Conservation (phyloP, 2,888 invertebrate genomes). For the Synergus japonicus region DNA sequence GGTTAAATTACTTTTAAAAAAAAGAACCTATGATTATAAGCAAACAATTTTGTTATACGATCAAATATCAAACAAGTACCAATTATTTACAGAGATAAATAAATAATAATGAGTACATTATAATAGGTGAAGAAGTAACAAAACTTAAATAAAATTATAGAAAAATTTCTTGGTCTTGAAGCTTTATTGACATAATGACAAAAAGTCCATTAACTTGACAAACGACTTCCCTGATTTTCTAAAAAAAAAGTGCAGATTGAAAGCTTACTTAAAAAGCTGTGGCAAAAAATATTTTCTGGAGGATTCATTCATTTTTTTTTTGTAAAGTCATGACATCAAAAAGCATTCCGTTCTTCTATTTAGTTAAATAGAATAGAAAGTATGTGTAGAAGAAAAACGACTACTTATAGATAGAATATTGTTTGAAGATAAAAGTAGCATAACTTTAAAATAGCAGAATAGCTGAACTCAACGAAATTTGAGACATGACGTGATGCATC, state of each 20-base stretch:
- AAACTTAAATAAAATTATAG: background rate
- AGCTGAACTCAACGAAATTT: background rate
- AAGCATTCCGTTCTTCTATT: background rate
- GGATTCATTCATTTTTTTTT: slow-evolving; percentile 2
- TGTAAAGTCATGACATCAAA: background rate
- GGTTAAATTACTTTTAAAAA: background rate
- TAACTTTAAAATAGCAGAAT: background rate
- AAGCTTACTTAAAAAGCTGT: background rate
- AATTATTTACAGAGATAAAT: background rate
- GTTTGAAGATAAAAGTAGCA: background rate
- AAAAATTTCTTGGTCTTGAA: background rate
- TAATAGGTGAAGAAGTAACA: background rate
- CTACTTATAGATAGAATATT: background rate
- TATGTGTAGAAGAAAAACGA: background rate
- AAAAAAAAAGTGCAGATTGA: background rate
- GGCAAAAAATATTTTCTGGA: background rate
- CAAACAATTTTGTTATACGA: background rate
- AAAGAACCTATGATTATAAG: background rate
- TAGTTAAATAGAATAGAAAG: background rate
- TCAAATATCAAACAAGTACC: background rate
- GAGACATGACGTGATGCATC: background rate
- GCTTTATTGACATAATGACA: background rate
- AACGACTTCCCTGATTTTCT: background rate
- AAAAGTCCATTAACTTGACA: background rate
- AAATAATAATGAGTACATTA: too few species aligned